Conservation (phyloP, 1,140 invertebrate species). For the Scaptomyza montana region DNA sequence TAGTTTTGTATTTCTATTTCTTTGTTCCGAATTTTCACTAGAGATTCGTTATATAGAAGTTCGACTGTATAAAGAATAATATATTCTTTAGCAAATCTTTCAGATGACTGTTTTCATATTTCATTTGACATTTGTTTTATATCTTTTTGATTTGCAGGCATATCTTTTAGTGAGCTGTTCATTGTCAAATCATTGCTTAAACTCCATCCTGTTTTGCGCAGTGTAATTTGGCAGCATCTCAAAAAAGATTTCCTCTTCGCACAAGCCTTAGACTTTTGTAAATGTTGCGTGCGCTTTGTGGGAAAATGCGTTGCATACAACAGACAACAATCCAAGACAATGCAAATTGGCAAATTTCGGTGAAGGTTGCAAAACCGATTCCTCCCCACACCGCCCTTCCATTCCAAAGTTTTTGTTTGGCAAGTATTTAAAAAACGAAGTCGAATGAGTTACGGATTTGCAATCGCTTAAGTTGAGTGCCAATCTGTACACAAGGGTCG, state of each 20-base stretch:
- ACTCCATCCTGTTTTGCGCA: neutral
- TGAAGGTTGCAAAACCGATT: conserved; percentile 59
- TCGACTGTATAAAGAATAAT: no score
- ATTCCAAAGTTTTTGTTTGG: conserved; percentile 38
- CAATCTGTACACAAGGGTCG: conserved; percentile 55
- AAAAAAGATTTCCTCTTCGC: conserved; percentile 9
- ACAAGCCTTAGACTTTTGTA: neutral
- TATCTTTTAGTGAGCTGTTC: no score
- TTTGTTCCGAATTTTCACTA: no score
- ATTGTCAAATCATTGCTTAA: neutral
- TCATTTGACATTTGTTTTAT: no score
- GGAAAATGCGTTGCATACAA: conserved; percentile 52
- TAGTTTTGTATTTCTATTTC: no score
- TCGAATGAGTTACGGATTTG: conserved; percentile 82
- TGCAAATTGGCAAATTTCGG: conserved; percentile 53
- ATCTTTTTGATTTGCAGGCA: no score
- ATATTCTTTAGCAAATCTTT: no score
- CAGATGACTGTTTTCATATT: no score
- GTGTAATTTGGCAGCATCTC: conserved; percentile 14
- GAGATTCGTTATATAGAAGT: no score
- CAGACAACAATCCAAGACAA: conserved; percentile 20
- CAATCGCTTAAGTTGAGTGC: conserved; percentile 77
- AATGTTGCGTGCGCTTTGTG: conserved; percentile 35
- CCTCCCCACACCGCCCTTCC: neutral
- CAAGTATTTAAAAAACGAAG: conserved; percentile 55